These are phyloP conservation scores for Idaea aversata DNA, from an alignment of 2,888 invertebrate genomes.

Conservation along the genomic window DNA sequence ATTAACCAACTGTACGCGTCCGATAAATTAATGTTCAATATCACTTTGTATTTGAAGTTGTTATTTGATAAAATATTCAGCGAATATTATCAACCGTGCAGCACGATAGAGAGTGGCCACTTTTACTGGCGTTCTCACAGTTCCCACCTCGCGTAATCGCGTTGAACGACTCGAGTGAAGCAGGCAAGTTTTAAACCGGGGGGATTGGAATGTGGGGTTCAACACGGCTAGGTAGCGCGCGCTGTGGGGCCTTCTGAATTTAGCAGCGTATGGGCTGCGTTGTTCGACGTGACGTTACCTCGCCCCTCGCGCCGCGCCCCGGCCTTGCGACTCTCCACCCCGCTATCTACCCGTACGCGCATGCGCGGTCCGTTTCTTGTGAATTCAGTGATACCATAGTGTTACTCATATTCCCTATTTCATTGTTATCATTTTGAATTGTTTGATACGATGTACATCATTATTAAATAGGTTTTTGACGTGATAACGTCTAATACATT, in stretches of 20 bases:
- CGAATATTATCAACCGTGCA: constrained; percentile 42
- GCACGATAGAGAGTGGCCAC: constrained; percentile 56
- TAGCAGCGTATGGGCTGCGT: constrained; percentile 63
- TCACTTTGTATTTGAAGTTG: constrained; percentile 31
- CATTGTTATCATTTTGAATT: constrained; percentile 11
- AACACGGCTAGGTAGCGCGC: constrained; percentile 23
- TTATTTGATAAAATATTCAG: constrained; percentile 42
- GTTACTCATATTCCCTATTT: constrained; percentile 32
- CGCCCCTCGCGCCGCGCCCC: constrained; percentile 62
- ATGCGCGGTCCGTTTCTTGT: constrained; percentile 69
- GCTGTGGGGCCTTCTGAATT: constrained; percentile 47
- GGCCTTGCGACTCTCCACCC: constrained; percentile 73
- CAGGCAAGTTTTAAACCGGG: constrained; percentile 65
- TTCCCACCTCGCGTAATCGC: constrained; percentile 75
- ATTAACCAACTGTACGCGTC: constrained; percentile 24
- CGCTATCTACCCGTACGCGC: constrained; percentile 63
- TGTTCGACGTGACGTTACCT: constrained; percentile 76
- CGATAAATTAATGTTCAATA: constrained; percentile 15
- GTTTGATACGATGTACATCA: neutral
- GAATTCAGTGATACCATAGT: constrained; percentile 61
- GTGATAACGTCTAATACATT: too few relatives aligned
- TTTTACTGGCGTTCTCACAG: constrained; percentile 66
- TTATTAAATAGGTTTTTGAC: too few relatives aligned
- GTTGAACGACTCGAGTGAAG: constrained; percentile 73
- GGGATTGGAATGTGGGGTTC: constrained; percentile 33